Percentiles rank a stretch among this genome's conserved stretches.
Evolutionary conservation across 2,113 vertebrate species (phyloP).

Genomic region (Plectropomus leopardus): DNA sequence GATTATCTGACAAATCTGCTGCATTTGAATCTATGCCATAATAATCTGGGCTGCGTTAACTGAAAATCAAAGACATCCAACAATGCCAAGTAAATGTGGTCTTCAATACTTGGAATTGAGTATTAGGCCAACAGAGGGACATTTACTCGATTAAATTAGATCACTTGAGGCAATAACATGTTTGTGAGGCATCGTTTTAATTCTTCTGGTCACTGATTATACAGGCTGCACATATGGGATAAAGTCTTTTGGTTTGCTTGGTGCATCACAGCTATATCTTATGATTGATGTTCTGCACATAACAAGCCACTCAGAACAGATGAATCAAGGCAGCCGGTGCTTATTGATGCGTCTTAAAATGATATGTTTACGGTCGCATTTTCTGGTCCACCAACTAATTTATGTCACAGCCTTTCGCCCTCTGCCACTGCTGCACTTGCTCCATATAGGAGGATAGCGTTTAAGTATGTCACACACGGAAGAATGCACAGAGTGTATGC

Average conservation of each 20-base stretch:
- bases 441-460: conserved; percentile 19
- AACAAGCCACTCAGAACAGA: neutral
- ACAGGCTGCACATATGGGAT: neutral
- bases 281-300: neutral
- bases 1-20: too few relatives aligned
- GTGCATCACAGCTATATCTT: conserved; percentile 8
- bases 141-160: too few relatives aligned
- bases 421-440: conserved; percentile 4
- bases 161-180: too few relatives aligned
- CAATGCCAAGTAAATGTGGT: too few relatives aligned
- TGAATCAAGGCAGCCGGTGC: neutral
- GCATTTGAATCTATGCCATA: too few relatives aligned
- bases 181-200: neutral
- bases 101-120: too few relatives aligned
- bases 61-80: too few relatives aligned
- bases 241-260: neutral
- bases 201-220: neutral
- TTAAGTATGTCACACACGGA: conserved; percentile 41
- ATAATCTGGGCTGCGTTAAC: too few relatives aligned
- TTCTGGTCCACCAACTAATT: conserved; percentile 27
- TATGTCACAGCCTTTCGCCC: conserved; percentile 15
- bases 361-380: conserved; percentile 24
- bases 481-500: conserved; percentile 3
- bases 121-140: too few relatives aligned
- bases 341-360: conserved; percentile 13